A percentile compares a stretch with the other conserved stretches of the same genome.
Conservation (phyloP, 2,797 vertebrate genomes). For the Gambusia yucatana region DNA sequence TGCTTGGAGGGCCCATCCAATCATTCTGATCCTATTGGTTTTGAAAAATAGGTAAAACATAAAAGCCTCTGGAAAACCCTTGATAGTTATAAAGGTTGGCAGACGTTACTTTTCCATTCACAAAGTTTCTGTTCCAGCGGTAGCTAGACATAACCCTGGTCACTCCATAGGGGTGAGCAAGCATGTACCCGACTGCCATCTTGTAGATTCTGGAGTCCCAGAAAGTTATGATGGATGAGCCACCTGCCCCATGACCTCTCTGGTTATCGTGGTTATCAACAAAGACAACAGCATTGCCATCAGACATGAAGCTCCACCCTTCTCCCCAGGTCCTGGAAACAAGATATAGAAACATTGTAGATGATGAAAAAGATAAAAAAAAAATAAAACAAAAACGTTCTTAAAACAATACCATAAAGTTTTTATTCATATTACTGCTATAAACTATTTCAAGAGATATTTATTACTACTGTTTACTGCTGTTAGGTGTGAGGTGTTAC, state of each 20-base stretch:
- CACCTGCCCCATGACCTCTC: conserved; percentile 90
- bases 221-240: conserved; percentile 89
- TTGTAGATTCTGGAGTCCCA: conserved; percentile 91
- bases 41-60: neutral
- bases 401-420: neutral
- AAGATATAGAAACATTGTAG: neutral
- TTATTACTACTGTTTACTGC: neutral
- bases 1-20: conserved; percentile 90
- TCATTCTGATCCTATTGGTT: conserved; percentile 87
- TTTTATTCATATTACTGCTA: neutral
- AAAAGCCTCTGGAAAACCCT: too few relatives aligned
- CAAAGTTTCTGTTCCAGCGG: conserved; percentile 86
- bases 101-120: conserved; percentile 83
- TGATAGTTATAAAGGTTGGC: too few relatives aligned
- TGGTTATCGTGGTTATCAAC: conserved; percentile 97
- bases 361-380: neutral
- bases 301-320: conserved; percentile 91
- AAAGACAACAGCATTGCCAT: conserved; percentile 88
- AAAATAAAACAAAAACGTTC: neutral
- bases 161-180: conserved; percentile 93
- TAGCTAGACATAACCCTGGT: conserved; percentile 94
- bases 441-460: neutral
- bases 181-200: conserved; percentile 90
- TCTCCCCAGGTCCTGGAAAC: conserved; percentile 91
- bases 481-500: neutral